phyloP scores from a whole-genome alignment of 2,888 invertebrate genomes.

The Camponotus fellah region DNA sequence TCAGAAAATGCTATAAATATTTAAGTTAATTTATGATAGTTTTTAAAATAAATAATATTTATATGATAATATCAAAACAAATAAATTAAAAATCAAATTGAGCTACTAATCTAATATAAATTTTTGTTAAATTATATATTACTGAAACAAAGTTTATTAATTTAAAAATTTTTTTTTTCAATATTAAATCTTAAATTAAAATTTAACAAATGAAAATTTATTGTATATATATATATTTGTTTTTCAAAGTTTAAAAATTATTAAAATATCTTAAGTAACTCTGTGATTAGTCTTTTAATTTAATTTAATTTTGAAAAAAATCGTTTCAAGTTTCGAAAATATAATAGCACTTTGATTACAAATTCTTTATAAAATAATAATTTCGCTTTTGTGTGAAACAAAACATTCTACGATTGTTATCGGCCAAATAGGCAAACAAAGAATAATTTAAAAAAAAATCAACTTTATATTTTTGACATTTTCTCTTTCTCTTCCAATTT shows the following conservation, averaged over 20 bases:
- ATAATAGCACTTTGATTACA: not conserved
- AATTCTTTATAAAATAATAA: not conserved
- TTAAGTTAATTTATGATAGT: not conserved
- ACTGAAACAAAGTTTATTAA: no score
- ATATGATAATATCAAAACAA: no score
- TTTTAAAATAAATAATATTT: not conserved
- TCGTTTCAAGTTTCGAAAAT: not conserved
- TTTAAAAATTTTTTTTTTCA: no score
- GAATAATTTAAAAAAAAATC: slow-evolving; percentile 65
- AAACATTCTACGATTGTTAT: slow-evolving; percentile 11
- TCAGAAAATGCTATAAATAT: not conserved
- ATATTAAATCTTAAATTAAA: no score
- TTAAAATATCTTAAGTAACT: not conserved
- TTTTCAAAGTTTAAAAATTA: not conserved
- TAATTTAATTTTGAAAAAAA: not conserved
- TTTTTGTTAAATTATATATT: not conserved
- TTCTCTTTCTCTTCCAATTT: not conserved
- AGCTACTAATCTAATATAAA: not conserved
- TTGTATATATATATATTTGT: not conserved
- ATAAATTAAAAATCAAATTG: not conserved
- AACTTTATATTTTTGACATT: not conserved
- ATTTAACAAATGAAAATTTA: no score
- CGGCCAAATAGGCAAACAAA: slow-evolving; percentile 52
- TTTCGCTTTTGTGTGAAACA: not conserved
- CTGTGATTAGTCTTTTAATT: not conserved